A percentile compares a stretch with the other conserved stretches of the same genome.
Evolutionary conservation across 2,888 invertebrate species (phyloP).

Genomic region (Empis stercorea): DNA sequence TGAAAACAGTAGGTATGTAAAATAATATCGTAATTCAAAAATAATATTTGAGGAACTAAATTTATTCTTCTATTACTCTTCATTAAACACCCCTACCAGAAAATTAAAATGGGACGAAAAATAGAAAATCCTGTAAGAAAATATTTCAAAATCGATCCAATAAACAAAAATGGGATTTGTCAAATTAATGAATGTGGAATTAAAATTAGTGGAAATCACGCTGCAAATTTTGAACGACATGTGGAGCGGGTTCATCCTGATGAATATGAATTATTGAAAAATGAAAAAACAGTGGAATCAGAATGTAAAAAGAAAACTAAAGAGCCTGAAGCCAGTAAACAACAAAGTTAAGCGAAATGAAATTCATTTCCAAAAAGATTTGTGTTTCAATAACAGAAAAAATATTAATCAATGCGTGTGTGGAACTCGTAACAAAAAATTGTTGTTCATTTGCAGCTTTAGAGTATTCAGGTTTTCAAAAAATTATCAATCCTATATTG

Average conservation of each 20-base stretch:
- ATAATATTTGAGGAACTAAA: neutral
- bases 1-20: neutral
- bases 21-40: neutral
- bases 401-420: constrained; percentile 2
- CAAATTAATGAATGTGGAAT: neutral
- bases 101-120: neutral
- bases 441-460: constrained; percentile 6
- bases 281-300: neutral
- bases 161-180: neutral
- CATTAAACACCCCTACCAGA: neutral
- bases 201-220: neutral
- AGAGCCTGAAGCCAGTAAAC: neutral
- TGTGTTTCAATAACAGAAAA: neutral
- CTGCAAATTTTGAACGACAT: neutral
- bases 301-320: neutral
- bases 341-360: neutral
- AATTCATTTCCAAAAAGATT: neutral
- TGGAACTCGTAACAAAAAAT: constrained; percentile 9
- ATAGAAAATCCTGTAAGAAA: neutral
- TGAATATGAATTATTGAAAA: neutral
- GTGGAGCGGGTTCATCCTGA: neutral
- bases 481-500: constrained; percentile 7
- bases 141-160: neutral
- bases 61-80: neutral
- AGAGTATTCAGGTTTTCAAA: constrained; percentile 7